Percentiles rank a stretch among this genome's conserved stretches.
Evolutionary conservation across 2,888 invertebrate genomes (phyloP).

Genomic region (Agriopis leucophaearia): DNA sequence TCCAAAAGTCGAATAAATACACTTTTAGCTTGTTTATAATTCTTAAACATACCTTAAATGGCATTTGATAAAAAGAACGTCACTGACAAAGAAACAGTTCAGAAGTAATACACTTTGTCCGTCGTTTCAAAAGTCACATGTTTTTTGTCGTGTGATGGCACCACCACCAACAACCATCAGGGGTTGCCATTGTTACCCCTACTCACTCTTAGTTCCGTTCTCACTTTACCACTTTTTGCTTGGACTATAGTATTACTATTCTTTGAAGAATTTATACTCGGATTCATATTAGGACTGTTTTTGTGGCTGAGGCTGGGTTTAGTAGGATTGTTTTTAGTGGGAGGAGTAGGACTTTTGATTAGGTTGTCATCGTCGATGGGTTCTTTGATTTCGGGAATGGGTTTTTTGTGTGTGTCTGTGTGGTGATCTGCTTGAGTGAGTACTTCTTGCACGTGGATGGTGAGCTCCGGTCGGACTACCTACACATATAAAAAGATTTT

Average conservation of each 20-base stretch:
- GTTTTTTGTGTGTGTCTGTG: conserved; percentile 54
- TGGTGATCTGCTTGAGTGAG: conserved; percentile 70
- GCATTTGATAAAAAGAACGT: neutral
- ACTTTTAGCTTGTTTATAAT: neutral
- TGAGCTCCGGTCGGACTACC: conserved; percentile 78
- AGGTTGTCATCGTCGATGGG: conserved; percentile 58
- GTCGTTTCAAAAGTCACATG: conserved; percentile 81
- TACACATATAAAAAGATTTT: conserved; percentile 47
- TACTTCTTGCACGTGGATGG: conserved; percentile 79
- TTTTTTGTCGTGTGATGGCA: conserved; percentile 75
- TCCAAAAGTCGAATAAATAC: neutral
- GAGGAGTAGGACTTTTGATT: conserved; percentile 29
- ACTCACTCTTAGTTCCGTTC: conserved; percentile 50
- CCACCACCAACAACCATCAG: conserved; percentile 81
- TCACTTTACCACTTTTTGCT: conserved; percentile 48
- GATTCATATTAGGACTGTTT: conserved; percentile 43
- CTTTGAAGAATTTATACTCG: conserved; percentile 45
- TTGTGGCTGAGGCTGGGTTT: neutral
- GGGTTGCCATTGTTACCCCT: conserved; percentile 52
- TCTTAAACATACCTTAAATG: neutral
- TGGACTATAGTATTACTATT: conserved; percentile 22
- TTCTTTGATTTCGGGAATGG: conserved; percentile 76
- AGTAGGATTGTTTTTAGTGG: conserved; percentile 43
- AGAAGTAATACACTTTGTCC: conserved; percentile 80
- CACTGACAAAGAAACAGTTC: conserved; percentile 31